phyloP scores from a whole-genome alignment of 1,140 invertebrate genomes.

The Bombus waltoni region DNA sequence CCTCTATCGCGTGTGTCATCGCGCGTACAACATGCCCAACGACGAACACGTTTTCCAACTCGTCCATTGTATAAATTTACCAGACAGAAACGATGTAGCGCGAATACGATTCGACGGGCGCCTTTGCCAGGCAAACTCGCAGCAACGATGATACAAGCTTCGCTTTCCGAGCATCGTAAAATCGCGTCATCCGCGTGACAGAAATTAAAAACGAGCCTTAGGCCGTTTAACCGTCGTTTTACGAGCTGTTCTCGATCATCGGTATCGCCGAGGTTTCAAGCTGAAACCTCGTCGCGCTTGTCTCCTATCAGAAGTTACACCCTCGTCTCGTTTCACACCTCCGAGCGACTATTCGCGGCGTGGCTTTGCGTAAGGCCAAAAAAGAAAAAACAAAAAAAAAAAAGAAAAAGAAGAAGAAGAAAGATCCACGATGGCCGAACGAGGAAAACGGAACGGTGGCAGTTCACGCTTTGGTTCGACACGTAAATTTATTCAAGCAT shows the following conservation, averaged over 20 bases:
- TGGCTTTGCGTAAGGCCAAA: background rate
- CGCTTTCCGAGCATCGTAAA: background rate
- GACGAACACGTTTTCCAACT: background rate
- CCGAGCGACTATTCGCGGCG: background rate
- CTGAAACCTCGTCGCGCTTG: background rate
- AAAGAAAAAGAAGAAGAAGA: too few species aligned
- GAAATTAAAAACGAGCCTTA: background rate
- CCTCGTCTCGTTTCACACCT: background rate
- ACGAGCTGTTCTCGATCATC: background rate
- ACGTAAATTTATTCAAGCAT: constrained; percentile 82
- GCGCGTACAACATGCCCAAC: background rate
- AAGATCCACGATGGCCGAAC: too few species aligned
- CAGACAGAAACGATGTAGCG: background rate
- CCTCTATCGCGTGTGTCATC: too few species aligned
- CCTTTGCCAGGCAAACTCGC: background rate
- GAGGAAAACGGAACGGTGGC: background rate
- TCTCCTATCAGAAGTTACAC: background rate
- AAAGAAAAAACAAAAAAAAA: too few species aligned
- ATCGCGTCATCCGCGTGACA: background rate
- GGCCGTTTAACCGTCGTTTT: background rate
- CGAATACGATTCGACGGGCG: background rate
- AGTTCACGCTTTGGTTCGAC: constrained; percentile 76
- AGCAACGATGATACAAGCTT: background rate
- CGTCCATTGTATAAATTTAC: background rate
- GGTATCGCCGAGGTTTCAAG: background rate